Base-by-base conservation (phyloP, 2,797 vertebrate species). In the Coracias cyanogaster region DNA sequence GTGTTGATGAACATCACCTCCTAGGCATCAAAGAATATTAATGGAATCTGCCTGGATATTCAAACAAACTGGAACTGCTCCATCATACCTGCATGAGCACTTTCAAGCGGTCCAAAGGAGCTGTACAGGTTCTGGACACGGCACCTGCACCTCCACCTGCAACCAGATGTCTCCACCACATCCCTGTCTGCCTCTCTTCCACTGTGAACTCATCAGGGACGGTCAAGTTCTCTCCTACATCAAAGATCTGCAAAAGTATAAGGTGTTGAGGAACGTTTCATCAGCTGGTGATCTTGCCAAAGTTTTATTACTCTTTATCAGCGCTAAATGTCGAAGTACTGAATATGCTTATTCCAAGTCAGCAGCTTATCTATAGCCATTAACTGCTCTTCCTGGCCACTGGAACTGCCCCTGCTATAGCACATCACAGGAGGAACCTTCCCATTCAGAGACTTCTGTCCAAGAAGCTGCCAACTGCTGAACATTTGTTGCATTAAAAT, bases 91-190 rank as follows among this genome's bases (percentile, higher is more conserved):
- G 99, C 99, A 99, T 99, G 74, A 99, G 98, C 48, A 99, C 99
- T 98, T 99, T 99, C 45, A 99, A 98, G 39, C 99, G 98, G 97
- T 99, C 99, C 95, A 99, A 98, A 1, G 99, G 99, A 5, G 99
- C 99, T 0, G 99, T 99, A 87, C 99, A 99, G 69, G 99, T 99
- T 61, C 99, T 98, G 66, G 99, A 99, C 52, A 99, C 99, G 0
- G 99, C 99, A 8, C 99, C 99, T 1, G 99, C 99, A 80, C 98
- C 99, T 21, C 99, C 99, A 92, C 99, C 99, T 3, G 99, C 99
- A 94, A 99, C 99, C 37, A 99, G 98, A 88, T 99, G 99, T 65
- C 99, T 98, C 99, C 99, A 99, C 99, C 98, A 99, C 99, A 99
- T 99, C 33, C 99, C 99, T 0, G 98, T 99, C 96, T 99, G 98